Evolutionary conservation across 2,888 invertebrate species (phyloP), one percentile per base, ranked within the genome.

Genomic region (Aethes cnicana): DNA sequence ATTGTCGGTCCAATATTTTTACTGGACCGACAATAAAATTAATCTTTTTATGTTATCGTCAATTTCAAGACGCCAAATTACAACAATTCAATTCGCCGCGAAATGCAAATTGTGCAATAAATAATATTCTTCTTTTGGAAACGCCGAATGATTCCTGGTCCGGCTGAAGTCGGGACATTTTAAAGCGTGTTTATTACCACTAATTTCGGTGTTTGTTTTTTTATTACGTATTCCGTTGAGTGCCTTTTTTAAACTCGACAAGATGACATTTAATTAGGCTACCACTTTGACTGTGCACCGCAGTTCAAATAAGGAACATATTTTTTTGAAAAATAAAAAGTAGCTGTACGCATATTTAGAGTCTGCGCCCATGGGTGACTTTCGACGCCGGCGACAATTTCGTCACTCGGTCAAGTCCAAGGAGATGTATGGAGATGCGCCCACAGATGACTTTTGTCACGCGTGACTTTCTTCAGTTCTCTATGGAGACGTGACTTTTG

Each of bases 121-220:
- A 50, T 36, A 49, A 43, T 43, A 37, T 25, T 17, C 30, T 50
- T 37, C 43, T 37, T 37, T 30, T 28, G 9, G 43, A 30, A 12
- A 37, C 7, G 18, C 43, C 20, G 9, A 59, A 61, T 65, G 64
- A 62, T 61, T 64, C 65, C 69, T 66, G 59, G 65, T 75, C 9
- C 37, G 42, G 74, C 77, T 73, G 72, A 76, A 69, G 67, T 60
- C 62, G 62, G 65, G 67, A 69, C 72, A 66, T 68, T 74, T 79
- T 75, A 72, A 76, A 75, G 61, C 58, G 55, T 69, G 77, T 81
- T 80, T 81, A 77, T 66, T 73, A 72, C 61, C 67, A 63, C 63
- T 72, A 75, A 77, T 66, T 74, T 71, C 64, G 65, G 69, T 65
- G 58, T 61, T 66, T 66, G 67, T 63, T 73, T 68, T 76, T 81